phyloP scores from a whole-genome alignment of 2,888 invertebrate species.

The Diaperis boleti region DNA sequence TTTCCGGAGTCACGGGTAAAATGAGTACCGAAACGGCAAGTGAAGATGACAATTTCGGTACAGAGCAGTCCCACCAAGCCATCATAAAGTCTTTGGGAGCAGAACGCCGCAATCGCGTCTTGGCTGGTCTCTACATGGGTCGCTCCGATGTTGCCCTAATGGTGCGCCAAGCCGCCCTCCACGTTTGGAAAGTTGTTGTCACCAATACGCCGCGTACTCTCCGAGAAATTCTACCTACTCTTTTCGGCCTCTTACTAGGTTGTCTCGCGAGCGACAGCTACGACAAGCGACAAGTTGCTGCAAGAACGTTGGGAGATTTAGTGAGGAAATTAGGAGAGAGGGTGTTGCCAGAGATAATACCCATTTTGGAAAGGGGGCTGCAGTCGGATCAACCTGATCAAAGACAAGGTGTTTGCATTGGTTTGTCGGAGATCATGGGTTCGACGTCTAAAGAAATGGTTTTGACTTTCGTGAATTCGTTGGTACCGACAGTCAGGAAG shows the following conservation, averaged over 20 bases:
- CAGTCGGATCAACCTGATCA: constrained; percentile 94
- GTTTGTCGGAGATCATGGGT: constrained; percentile 96
- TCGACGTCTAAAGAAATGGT: constrained; percentile 97
- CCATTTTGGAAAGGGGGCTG: constrained; percentile 93
- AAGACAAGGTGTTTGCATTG: constrained; percentile 98
- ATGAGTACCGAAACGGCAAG: constrained; percentile 99
- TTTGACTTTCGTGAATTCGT: constrained; percentile 86
- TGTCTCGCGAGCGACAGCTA: constrained; percentile 96
- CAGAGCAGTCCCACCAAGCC: constrained; percentile 93
- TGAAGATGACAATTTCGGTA: constrained; percentile 99
- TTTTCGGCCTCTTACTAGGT: constrained; percentile 89
- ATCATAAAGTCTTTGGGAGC: constrained; percentile 87
- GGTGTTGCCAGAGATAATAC: constrained; percentile 97
- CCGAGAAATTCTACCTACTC: constrained; percentile 93
- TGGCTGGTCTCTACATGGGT: constrained; percentile 97
- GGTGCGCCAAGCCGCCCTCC: constrained; percentile 97
- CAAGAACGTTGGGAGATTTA: constrained; percentile 95
- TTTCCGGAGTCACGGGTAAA: constrained; percentile 98
- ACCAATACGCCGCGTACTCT: constrained; percentile 97
- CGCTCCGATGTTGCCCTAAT: constrained; percentile 96
- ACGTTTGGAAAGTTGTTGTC: constrained; percentile 99
- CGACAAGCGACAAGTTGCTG: constrained; percentile 96
- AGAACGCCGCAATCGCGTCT: constrained; percentile 90
- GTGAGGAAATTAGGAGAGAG: constrained; percentile 97
- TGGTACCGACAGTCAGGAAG: constrained; percentile 94